A percentile compares a stretch with the other conserved stretches of the same genome.
phyloP scores from a whole-genome alignment of 2,888 invertebrate genomes.

The Synanthedon myopaeformis region DNA sequence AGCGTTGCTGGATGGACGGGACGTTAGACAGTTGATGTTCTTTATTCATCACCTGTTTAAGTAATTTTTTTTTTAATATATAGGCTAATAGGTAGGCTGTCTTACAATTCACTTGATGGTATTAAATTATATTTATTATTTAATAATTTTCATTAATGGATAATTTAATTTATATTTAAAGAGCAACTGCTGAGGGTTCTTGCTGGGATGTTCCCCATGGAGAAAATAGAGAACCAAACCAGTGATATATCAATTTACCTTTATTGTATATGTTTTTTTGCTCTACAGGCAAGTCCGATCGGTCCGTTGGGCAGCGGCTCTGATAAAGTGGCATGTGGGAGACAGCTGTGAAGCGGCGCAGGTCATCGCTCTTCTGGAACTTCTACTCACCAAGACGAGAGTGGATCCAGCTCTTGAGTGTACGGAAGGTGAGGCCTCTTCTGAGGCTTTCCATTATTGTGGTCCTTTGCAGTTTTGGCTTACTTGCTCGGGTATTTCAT shows the following conservation, averaged over 20 bases:
- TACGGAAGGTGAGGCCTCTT: conserved; percentile 33
- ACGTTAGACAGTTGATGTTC: conserved; percentile 40
- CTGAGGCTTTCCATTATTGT: too few relatives aligned
- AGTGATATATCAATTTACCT: too few relatives aligned
- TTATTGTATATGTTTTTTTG: not conserved
- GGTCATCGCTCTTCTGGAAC: conserved; percentile 34
- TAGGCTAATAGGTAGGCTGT: too few relatives aligned
- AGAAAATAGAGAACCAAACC: too few relatives aligned
- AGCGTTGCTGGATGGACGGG: conserved; percentile 31
- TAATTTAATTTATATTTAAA: too few relatives aligned
- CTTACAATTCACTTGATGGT: too few relatives aligned
- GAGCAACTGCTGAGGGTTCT: too few relatives aligned
- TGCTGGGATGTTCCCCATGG: too few relatives aligned
- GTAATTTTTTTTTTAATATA: conserved; percentile 12
- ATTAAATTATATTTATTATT: too few relatives aligned
- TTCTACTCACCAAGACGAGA: conserved; percentile 29
- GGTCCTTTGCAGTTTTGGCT: too few relatives aligned
- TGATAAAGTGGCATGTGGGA: conserved; percentile 24
- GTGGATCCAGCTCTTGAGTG: conserved; percentile 44
- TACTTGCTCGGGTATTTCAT: too few relatives aligned
- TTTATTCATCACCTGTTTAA: conserved; percentile 48
- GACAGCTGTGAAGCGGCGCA: conserved; percentile 32
- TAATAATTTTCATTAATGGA: too few relatives aligned
- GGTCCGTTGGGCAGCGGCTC: conserved; percentile 44
- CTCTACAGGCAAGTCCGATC: conserved; percentile 43